phyloP scores from a whole-genome alignment of 2,797 vertebrate genomes.

The Macrochelys suwanniensis region DNA sequence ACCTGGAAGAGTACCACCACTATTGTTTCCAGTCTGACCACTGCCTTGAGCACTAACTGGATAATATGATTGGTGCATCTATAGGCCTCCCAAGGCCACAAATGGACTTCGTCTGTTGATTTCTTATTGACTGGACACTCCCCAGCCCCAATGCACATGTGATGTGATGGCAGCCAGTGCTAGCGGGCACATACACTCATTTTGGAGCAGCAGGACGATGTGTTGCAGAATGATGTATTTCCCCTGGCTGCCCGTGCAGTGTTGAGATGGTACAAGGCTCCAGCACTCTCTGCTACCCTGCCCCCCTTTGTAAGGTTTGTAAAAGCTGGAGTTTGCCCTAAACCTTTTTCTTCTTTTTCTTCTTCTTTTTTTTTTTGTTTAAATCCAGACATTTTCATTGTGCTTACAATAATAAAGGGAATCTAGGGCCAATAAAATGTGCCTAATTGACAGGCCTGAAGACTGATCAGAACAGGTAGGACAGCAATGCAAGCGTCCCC shows the following conservation, averaged over 20 bases:
- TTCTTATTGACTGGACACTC: neutral
- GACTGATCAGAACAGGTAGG: conserved; percentile 73
- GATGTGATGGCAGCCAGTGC: neutral
- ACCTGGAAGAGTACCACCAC: neutral
- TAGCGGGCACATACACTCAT: neutral
- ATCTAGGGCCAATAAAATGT: conserved; percentile 56
- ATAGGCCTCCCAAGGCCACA: neutral
- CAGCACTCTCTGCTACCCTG: neutral
- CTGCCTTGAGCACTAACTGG: neutral
- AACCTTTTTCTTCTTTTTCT: neutral
- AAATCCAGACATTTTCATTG: neutral
- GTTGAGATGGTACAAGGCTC: neutral
- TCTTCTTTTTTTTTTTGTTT: no score
- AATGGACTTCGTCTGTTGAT: neutral
- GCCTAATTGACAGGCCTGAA: conserved; percentile 72
- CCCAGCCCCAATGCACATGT: neutral
- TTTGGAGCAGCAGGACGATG: neutral
- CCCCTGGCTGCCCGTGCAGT: neutral
- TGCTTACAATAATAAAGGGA: neutral
- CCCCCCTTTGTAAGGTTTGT: neutral
- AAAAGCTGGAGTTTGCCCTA: neutral
- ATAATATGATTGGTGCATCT: neutral
- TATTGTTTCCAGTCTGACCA: neutral
- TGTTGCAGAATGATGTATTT: neutral
- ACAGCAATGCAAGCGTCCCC: conserved; percentile 68